A percentile compares a stretch with the other conserved stretches of the same genome.
Conservation (phyloP, 2,113 vertebrate species). For the Mus pahari region DNA sequence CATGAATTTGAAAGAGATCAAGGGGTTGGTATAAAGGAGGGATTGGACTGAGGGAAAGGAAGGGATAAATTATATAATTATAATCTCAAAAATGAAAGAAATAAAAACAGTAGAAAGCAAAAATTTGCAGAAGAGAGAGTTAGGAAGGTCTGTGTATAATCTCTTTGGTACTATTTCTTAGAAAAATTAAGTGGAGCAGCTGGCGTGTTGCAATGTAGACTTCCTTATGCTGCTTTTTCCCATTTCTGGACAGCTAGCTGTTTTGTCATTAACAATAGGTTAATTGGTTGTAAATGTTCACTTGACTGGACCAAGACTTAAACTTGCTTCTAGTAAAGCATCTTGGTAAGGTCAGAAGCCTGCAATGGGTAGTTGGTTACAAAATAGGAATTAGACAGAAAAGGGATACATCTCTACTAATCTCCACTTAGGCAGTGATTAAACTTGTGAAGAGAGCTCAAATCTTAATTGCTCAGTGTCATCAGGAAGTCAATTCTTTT, state of each 20-base stretch:
- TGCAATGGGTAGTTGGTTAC: conserved; percentile 57
- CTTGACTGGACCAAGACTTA: conserved; percentile 53
- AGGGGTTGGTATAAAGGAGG: not conserved
- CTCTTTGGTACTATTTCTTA: not conserved
- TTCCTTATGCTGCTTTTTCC: not conserved
- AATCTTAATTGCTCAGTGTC: conserved; percentile 69
- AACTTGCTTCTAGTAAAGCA: conserved; percentile 54
- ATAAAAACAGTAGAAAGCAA: conserved; percentile 26
- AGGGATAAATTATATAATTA: not conserved
- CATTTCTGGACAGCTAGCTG: conserved; percentile 38
- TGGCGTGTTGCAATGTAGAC: conserved; percentile 31
- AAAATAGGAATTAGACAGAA: conserved; percentile 67
- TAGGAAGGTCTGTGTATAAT: not conserved
- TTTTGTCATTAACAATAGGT: conserved; percentile 43
- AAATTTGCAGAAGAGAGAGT: not conserved
- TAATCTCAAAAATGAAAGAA: not conserved
- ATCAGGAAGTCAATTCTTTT: conserved; percentile 73
- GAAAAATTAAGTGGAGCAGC: conserved; percentile 2
- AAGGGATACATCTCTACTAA: conserved; percentile 64
- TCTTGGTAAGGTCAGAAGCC: conserved; percentile 54
- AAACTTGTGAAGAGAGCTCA: conserved; percentile 68
- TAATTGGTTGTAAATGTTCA: conserved; percentile 64
- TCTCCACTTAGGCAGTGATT: conserved; percentile 65
- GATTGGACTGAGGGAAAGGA: too few species aligned
- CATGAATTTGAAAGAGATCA: not conserved